These are phyloP conservation scores for Barnardius zonarius DNA, from an alignment of 2,113 vertebrate species.

Conservation along the genomic window DNA sequence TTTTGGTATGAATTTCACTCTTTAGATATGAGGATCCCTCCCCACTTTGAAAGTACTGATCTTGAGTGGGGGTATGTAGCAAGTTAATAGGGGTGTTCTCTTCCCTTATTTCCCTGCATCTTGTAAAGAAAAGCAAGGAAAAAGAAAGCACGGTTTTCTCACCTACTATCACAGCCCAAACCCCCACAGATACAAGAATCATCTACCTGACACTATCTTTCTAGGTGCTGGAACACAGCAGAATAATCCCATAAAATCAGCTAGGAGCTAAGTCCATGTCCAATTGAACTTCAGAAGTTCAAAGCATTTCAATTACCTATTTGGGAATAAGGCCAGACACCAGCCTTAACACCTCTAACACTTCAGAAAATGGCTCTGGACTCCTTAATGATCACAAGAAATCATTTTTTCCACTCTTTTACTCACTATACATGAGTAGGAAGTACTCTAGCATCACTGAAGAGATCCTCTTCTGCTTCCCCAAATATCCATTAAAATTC, in stretches of 20 bases:
- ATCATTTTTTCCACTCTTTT: slow-evolving; percentile 11
- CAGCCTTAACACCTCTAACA: slow-evolving; percentile 41
- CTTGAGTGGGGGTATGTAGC: fast-evolving
- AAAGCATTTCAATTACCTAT: slow-evolving; percentile 57
- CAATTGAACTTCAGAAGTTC: slow-evolving; percentile 47
- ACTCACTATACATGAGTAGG: not conserved
- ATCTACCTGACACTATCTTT: not conserved
- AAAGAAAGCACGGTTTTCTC: not conserved
- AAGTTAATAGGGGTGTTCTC: not conserved
- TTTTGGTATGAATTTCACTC: not conserved
- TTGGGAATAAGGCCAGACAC: slow-evolving; percentile 58
- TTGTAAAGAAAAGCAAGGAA: not conserved
- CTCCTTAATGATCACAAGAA: slow-evolving; percentile 31
- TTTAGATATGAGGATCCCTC: not conserved
- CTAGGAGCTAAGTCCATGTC: not conserved
- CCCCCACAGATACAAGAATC: not conserved
- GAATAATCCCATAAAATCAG: slow-evolving; percentile 33
- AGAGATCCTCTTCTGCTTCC: slow-evolving; percentile 2
- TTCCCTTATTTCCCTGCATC: not conserved
- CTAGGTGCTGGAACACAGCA: slow-evolving; percentile 9
- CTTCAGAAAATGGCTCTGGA: slow-evolving; percentile 49
- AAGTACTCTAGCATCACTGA: not conserved
- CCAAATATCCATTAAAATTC: slow-evolving; percentile 12
- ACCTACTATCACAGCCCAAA: not conserved
- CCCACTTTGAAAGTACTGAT: not conserved